Evolutionary conservation across 1,140 invertebrate genomes (phyloP).

Genomic region (Ladona fulva): DNA sequence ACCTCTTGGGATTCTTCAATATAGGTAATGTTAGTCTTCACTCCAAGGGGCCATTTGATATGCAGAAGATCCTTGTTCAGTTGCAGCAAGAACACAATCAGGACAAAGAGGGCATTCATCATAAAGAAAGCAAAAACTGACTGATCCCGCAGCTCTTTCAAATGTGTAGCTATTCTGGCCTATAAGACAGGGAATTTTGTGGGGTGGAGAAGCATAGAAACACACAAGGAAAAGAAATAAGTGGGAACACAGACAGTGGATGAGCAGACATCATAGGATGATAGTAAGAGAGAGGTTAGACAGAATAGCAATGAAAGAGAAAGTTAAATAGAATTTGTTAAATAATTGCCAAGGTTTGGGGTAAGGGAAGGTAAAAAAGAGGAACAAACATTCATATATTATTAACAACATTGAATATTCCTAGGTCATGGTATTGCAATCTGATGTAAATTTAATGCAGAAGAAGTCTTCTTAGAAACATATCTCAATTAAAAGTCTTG

Average conservation of each 20-base stretch:
- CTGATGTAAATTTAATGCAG: too few species aligned
- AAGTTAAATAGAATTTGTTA: not conserved
- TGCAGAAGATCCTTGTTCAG: conserved; percentile 91
- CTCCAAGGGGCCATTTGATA: conserved; percentile 87
- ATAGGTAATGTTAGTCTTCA: conserved; percentile 87
- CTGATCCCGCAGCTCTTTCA: conserved; percentile 87
- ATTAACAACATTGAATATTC: not conserved
- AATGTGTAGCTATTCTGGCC: conserved; percentile 78
- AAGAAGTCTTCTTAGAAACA: too few species aligned
- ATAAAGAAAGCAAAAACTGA: conserved; percentile 96
- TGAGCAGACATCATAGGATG: not conserved
- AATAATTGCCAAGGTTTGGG: not conserved
- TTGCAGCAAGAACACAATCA: conserved; percentile 95
- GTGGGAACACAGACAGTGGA: not conserved
- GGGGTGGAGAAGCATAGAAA: not conserved
- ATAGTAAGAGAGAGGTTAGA: not conserved
- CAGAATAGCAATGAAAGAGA: not conserved
- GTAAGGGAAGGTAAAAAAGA: not conserved
- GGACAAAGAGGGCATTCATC: conserved; percentile 94
- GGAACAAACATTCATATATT: not conserved
- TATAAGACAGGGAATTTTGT: conserved; percentile 35
- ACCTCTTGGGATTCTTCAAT: conserved; percentile 80
- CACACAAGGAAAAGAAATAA: conserved; percentile 17
- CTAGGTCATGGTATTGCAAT: not conserved
- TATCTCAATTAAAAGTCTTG: too few species aligned